These are phyloP conservation scores for Phataginus tricuspis DNA, from an alignment of 2,797 vertebrate genomes.

Conservation along the genomic window DNA sequence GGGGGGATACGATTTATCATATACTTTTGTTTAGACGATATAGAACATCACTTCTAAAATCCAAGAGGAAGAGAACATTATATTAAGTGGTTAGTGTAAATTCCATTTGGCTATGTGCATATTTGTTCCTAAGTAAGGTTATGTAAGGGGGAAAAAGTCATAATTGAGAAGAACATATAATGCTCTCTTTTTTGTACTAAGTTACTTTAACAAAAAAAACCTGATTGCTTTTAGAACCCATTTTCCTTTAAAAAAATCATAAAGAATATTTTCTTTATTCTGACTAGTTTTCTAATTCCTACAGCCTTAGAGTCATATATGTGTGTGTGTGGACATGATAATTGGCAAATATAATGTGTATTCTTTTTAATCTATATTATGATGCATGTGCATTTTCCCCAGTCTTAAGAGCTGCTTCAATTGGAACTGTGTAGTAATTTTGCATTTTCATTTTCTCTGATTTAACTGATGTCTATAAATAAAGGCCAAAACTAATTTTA, in stretches of 20 bases:
- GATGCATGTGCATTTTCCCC: not conserved
- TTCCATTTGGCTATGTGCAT: not conserved
- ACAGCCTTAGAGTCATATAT: not conserved
- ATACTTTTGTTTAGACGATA: not conserved
- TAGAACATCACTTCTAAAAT: not conserved
- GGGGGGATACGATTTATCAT: not conserved
- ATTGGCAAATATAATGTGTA: not conserved
- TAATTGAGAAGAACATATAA: conserved; percentile 12
- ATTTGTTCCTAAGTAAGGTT: conserved; percentile 19
- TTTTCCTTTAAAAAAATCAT: conserved; percentile 18
- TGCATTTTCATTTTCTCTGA: conserved; percentile 68
- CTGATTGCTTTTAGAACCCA: conserved; percentile 11
- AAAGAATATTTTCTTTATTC: not conserved
- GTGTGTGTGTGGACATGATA: not conserved
- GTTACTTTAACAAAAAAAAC: not conserved
- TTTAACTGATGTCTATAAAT: conserved; percentile 64
- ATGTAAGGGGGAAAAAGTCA: not conserved
- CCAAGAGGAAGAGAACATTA: not conserved
- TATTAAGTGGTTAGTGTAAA: conserved; percentile 14
- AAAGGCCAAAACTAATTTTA: conserved; percentile 54
- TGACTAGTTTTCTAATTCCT: conserved; percentile 13
- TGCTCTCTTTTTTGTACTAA: conserved; percentile 22
- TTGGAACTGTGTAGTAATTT: conserved; percentile 57
- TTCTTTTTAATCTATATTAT: conserved; percentile 45
- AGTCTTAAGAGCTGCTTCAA: conserved; percentile 30